Percentiles rank a stretch among this genome's conserved stretches.
Evolutionary conservation across 2,113 vertebrate species (phyloP).

Genomic region (Ophiodon elongatus): DNA sequence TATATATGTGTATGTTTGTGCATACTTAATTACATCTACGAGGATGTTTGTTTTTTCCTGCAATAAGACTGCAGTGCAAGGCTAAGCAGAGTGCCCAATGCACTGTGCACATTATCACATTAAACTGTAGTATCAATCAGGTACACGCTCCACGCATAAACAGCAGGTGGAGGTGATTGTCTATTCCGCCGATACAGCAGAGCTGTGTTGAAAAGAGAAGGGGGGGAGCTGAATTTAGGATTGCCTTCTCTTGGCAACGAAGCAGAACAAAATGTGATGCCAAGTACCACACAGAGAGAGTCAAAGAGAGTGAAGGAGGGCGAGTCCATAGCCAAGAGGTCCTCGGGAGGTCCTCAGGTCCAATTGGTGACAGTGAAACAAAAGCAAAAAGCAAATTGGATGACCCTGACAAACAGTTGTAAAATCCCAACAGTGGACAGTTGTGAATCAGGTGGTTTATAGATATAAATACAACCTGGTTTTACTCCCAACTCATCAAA

Average conservation of each 20-base stretch:
- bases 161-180: conserved; percentile 19
- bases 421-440: background rate
- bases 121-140: background rate
- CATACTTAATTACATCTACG: background rate
- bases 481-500: background rate
- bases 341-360: conserved; percentile 7
- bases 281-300: conserved; percentile 72
- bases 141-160: background rate
- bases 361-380: background rate
- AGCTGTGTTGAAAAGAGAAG: conserved; percentile 1
- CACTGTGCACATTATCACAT: background rate
- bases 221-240: background rate
- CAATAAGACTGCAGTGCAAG: background rate
- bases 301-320: conserved; percentile 1
- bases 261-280: conserved; percentile 39
- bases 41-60: background rate
- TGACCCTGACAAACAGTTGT: background rate
- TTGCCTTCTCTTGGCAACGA: conserved; percentile 35
- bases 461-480: background rate
- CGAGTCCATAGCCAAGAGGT: conserved; percentile 68
- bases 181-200: background rate
- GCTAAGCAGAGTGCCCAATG: background rate
- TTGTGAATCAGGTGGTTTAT: background rate
- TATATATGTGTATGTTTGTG: background rate
- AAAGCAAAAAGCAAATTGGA: background rate